phyloP scores from a whole-genome alignment of 2,797 vertebrate genomes.

The Alexandromys oeconomus region DNA sequence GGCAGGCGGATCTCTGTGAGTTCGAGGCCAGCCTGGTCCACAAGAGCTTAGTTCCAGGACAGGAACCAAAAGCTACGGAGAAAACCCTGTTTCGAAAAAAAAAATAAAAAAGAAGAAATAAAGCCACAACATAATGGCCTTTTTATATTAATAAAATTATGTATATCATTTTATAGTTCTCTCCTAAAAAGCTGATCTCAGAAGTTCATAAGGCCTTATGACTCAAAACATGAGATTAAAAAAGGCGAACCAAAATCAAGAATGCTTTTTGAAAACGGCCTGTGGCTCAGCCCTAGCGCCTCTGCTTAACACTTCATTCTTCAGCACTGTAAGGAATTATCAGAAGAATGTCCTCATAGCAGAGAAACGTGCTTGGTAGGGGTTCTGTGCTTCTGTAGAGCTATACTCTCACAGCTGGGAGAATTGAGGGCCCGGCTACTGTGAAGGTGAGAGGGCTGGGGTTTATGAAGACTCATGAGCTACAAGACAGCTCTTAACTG shows the following conservation, averaged over 20 bases:
- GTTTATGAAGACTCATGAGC: not conserved
- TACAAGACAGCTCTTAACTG: not conserved
- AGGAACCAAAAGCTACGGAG: not conserved
- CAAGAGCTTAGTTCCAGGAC: too few relatives aligned
- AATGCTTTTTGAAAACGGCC: not conserved
- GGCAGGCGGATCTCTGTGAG: too few relatives aligned
- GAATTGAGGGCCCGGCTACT: not conserved
- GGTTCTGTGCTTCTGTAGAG: not conserved
- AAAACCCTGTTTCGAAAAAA: not conserved
- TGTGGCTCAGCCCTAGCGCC: not conserved
- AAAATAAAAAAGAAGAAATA: too few relatives aligned
- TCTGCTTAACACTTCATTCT: not conserved
- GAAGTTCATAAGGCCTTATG: slow-evolving; percentile 53
- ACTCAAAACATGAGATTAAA: slow-evolving; percentile 9
- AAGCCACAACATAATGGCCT: not conserved
- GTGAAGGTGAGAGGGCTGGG: not conserved
- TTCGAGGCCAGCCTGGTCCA: too few relatives aligned
- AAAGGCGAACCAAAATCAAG: slow-evolving; percentile 29
- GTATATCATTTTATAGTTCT: slow-evolving; percentile 41
- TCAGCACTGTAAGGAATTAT: not conserved
- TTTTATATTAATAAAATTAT: slow-evolving; percentile 51
- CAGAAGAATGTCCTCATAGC: not conserved
- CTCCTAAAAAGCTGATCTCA: slow-evolving; percentile 49
- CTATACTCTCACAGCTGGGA: not conserved
- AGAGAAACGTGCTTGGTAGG: not conserved